Evolutionary conservation across 2,113 vertebrate genomes (phyloP).

Genomic region (Geococcyx californianus): DNA sequence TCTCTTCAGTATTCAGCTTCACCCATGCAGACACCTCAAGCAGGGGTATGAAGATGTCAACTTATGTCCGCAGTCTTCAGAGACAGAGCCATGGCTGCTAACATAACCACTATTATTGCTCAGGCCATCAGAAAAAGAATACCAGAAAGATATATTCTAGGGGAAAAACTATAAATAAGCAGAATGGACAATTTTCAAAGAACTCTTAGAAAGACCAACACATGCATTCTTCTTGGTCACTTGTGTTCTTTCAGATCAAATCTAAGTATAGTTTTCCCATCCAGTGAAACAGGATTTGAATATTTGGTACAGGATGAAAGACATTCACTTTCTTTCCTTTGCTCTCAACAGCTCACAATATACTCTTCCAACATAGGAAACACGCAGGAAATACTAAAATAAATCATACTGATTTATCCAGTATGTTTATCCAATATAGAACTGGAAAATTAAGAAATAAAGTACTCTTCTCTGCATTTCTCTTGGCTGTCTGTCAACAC

Average conservation of each 20-base stretch:
- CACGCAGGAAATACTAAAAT: background rate
- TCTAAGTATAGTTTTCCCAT: background rate
- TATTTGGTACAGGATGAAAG: background rate
- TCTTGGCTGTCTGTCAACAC: background rate
- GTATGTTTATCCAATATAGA: background rate
- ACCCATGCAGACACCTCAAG: background rate
- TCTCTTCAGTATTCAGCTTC: background rate
- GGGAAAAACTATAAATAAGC: background rate
- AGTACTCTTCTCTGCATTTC: background rate
- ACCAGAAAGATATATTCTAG: background rate
- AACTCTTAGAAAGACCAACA: background rate
- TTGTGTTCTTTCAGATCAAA: background rate
- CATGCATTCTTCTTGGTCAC: background rate
- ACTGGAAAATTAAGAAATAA: background rate
- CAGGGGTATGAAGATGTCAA: too few relatives aligned
- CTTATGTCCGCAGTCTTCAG: background rate
- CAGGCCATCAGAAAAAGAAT: background rate
- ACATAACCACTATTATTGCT: background rate
- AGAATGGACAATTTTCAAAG: background rate
- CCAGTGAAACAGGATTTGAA: background rate
- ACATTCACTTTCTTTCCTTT: background rate
- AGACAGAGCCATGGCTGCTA: background rate
- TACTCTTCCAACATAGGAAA: background rate
- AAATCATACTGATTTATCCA: background rate
- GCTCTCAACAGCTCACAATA: background rate